Evolutionary conservation across 2,888 invertebrate species (phyloP).

Genomic region (Rhorus exstirpatorius): DNA sequence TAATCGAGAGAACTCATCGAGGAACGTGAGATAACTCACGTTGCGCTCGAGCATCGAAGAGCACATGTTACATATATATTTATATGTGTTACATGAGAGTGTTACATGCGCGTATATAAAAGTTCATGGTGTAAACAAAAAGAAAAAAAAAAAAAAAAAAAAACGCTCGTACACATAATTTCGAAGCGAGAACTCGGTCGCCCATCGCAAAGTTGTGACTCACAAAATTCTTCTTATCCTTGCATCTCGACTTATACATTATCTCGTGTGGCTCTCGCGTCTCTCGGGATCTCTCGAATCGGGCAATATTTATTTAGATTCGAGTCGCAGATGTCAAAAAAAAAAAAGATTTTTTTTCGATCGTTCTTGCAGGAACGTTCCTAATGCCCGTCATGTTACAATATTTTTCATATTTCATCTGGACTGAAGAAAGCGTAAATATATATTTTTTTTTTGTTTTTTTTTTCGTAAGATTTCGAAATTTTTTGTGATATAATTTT

Average conservation of each 20-base stretch:
- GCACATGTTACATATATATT: conserved; percentile 57
- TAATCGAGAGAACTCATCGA: conserved; percentile 64
- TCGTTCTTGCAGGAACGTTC: conserved; percentile 15
- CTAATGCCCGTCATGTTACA: background rate
- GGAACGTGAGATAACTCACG: conserved; percentile 46
- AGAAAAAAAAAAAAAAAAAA: background rate
- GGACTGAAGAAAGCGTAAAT: background rate
- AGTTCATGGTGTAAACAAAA: background rate
- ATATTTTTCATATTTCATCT: conserved; percentile 9
- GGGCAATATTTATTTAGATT: conserved; percentile 24
- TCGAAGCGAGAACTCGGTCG: conserved; percentile 43
- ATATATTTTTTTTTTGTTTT: no score
- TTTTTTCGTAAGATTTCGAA: no score
- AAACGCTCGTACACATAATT: conserved; percentile 1
- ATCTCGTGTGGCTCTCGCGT: conserved; percentile 18
- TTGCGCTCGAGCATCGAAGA: conserved; percentile 30
- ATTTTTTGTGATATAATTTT: no score
- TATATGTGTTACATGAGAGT: conserved; percentile 47
- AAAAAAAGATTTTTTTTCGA: conserved; percentile 38
- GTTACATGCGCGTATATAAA: conserved; percentile 51
- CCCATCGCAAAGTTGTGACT: conserved; percentile 46
- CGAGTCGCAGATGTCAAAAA: conserved; percentile 53
- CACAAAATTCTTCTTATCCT: conserved; percentile 62
- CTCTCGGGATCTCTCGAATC: conserved; percentile 41
- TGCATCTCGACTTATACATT: conserved; percentile 39